Conservation (phyloP, 2,797 vertebrate species). For the Megaceryle alcyon region DNA sequence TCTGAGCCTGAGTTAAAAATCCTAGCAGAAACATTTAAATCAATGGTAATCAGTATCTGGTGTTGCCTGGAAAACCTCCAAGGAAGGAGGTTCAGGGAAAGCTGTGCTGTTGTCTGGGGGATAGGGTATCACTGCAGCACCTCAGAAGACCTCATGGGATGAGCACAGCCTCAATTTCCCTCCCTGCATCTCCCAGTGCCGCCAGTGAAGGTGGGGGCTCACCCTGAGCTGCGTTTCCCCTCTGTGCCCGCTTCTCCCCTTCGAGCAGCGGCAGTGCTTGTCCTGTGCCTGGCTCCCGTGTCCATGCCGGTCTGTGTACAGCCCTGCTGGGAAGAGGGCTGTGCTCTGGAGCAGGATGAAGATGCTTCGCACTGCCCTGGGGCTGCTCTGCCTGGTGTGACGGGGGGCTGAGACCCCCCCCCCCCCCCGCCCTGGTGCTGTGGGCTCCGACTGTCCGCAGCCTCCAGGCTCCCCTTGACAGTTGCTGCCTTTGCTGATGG, state of each 20-base stretch:
- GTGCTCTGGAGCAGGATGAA: fast-evolving
- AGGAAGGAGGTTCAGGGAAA: background rate
- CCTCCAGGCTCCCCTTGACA: background rate
- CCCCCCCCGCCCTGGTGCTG: background rate
- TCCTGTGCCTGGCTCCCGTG: fast-evolving
- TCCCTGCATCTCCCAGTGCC: fast-evolving
- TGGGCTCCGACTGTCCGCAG: fast-evolving
- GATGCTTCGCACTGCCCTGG: background rate
- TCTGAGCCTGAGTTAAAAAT: background rate
- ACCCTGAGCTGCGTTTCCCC: fast-evolving
- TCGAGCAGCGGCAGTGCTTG: fast-evolving
- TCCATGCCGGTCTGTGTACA: background rate
- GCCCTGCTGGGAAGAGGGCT: background rate
- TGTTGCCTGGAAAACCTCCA: background rate
- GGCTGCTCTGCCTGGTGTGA: fast-evolving
- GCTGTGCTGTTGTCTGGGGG: background rate
- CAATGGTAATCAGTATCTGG: background rate
- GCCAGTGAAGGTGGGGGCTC: fast-evolving
- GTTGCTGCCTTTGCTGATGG: background rate
- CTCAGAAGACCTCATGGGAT: background rate
- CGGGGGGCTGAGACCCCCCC: background rate
- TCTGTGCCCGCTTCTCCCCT: background rate
- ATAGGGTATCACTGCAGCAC: fast-evolving
- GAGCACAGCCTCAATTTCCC: fast-evolving
- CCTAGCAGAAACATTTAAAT: background rate